Conservation (phyloP, 37 sponge, comb jelly and placozoan genomes). For the Theonella swinhoei region DNA sequence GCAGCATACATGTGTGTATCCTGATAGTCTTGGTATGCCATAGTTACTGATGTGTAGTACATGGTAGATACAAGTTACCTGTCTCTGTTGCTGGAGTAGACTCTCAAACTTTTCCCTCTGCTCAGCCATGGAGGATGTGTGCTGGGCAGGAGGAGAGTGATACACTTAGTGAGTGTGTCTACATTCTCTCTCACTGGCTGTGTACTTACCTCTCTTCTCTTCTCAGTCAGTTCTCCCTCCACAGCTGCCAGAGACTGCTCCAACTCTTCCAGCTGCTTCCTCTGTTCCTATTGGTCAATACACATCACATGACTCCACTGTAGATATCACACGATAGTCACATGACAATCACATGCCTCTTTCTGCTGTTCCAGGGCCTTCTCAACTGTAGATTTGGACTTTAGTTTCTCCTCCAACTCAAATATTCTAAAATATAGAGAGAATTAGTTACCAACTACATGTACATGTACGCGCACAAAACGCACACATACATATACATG, state of each 20-base stretch:
- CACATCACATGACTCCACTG: neutral
- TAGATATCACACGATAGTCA: neutral
- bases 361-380: slow-evolving; percentile 35
- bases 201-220: neutral
- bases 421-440: slow-evolving; percentile 17
- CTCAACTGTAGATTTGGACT: neutral
- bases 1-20: too few species aligned
- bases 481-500: too few species aligned
- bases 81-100: slow-evolving; percentile 25
- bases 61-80: neutral
- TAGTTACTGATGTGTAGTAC: neutral
- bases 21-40: too few species aligned
- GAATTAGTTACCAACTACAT: neutral
- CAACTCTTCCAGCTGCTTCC: slow-evolving; percentile 14
- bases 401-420: slow-evolving; percentile 27
- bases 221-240: neutral
- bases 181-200: neutral
- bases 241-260: slow-evolving; percentile 12
- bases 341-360: slow-evolving; percentile 15
- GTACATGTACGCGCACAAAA: too few species aligned
- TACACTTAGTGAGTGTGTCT: too few species aligned
- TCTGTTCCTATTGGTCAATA: slow-evolving; percentile 9
- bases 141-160: too few species aligned
- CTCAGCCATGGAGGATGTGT: neutral
- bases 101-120: slow-evolving; percentile 6